These are phyloP conservation scores for Neodon shergylaensis DNA, from an alignment of 2,113 vertebrate species.

Conservation along the genomic window DNA sequence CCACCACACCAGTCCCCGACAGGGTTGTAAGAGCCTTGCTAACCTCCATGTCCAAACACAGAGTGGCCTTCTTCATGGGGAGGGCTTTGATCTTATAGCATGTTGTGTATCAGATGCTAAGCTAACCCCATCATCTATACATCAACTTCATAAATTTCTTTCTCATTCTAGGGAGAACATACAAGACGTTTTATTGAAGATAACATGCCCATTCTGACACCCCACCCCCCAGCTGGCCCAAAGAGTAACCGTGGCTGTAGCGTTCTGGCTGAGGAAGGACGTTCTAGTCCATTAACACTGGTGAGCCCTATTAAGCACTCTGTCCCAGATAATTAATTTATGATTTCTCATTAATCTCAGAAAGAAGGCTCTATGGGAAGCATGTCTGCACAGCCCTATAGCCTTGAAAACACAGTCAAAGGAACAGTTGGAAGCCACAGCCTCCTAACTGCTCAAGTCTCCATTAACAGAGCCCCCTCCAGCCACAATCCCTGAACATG, in stretches of 20 bases:
- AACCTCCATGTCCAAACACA: not conserved
- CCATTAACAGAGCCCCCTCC: not conserved
- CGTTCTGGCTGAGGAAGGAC: slow-evolving; percentile 81
- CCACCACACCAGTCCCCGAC: too few relatives aligned
- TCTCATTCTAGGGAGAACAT: slow-evolving; percentile 86
- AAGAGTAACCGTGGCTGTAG: slow-evolving; percentile 75
- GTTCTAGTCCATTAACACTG: slow-evolving; percentile 81
- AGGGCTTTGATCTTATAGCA: not conserved
- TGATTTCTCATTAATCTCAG: slow-evolving; percentile 36
- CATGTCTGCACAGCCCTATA: not conserved
- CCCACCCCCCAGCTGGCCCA: slow-evolving; percentile 87
- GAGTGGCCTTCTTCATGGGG: not conserved
- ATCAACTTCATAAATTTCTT: not conserved
- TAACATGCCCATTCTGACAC: slow-evolving; percentile 80
- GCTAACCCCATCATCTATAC: not conserved
- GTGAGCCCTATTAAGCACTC: slow-evolving; percentile 84
- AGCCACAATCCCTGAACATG: not conserved
- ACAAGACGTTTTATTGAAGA: slow-evolving; percentile 84
- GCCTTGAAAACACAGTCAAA: not conserved
- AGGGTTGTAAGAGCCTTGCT: not conserved
- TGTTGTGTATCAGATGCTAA: not conserved
- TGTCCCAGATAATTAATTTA: slow-evolving; percentile 7
- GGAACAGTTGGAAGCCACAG: not conserved
- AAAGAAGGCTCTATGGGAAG: slow-evolving; percentile 26
- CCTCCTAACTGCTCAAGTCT: not conserved